Base-by-base conservation (phyloP, 2,888 invertebrate genomes). In the Plagodis dolabraria region DNA sequence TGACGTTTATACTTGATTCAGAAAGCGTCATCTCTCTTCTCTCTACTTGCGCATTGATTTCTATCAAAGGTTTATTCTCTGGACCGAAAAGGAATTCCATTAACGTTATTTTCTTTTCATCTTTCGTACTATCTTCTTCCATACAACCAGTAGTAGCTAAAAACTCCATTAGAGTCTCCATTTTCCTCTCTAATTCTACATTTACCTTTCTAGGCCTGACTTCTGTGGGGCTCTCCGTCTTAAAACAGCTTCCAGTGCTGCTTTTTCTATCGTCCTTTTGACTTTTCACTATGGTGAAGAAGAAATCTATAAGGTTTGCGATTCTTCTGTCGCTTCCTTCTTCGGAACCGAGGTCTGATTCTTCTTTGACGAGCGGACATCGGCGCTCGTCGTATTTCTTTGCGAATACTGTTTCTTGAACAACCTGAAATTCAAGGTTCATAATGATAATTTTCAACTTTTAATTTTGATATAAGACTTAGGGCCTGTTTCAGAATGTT, bases 121-220 rank as follows among this genome's bases (percentile, higher is more conserved):
- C 86, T 56, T 80, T 83, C 0, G 44, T 36, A 9, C 81, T 83
- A 2, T 86, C 82, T 44, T 83, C 82, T 36, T 90, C 87, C 77
- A 89, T 87, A 70, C 92, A 91, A 0, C 92, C 92, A 0, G 87
- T 85, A 0, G 87, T 88, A 0, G 92, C 92, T 66, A 93, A 60
- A 61, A 92, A 93, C 33, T 93, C 93, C 67, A 92, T 91, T 0
- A 93, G 66, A 0, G 93, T 93, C 59, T 93, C 93, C 91, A 93
- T 92, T 69, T 93, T 93, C 36, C 88, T 85, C 65, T 92, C 93
- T 53, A 92, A 73, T 36, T 91, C 92, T 0, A 84, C 82, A 61
- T 92, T 90, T 33, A 87, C 81, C 65, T 82, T 87, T 9, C 75
- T 78, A 0, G 89, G 87, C 33, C 81, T 63, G 11, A 75, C 74